Percentiles rank a stretch among this genome's conserved stretches.
These are phyloP conservation scores for Oryzias dopingdopingensis DNA, from an alignment of 2,797 vertebrate species.

Conservation along the genomic window DNA sequence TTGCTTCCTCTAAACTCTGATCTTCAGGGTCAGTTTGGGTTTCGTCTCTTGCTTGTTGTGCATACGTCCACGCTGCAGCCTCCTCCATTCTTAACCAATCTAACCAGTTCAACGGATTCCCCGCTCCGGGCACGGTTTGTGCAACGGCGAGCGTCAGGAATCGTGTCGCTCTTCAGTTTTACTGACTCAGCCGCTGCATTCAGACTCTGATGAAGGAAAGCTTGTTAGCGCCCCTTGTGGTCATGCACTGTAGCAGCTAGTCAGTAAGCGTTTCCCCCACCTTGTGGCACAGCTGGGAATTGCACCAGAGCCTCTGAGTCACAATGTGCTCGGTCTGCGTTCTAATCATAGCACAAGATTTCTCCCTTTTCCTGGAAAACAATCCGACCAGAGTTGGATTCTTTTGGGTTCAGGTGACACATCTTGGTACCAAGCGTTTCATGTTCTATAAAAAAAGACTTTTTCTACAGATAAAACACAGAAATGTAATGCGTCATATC, in stretches of 20 bases:
- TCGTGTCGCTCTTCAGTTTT: background rate
- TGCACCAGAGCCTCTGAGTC: background rate
- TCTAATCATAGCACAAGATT: too few species aligned
- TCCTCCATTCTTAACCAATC: background rate
- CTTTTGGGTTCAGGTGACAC: too few species aligned
- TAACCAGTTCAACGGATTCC: slow-evolving; percentile 56
- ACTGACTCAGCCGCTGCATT: slow-evolving; percentile 4
- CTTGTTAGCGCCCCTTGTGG: slow-evolving; percentile 24
- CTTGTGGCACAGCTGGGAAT: background rate
- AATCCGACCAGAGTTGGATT: too few species aligned
- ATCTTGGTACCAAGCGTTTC: too few species aligned
- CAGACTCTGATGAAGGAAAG: background rate
- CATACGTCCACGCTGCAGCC: slow-evolving; percentile 53
- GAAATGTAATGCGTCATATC: too few species aligned
- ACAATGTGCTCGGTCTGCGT: too few species aligned
- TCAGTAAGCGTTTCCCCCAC: background rate
- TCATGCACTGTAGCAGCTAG: background rate
- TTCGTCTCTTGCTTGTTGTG: slow-evolving; percentile 65
- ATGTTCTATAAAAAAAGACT: too few species aligned
- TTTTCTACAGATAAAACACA: too few species aligned
- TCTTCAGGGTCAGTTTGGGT: background rate
- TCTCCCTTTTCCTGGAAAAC: too few species aligned
- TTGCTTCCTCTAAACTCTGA: too few species aligned
- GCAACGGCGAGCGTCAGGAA: slow-evolving; percentile 5
- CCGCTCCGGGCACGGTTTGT: slow-evolving; percentile 31